A percentile compares a stretch with the other conserved stretches of the same genome.
phyloP scores from a whole-genome alignment of 2,797 vertebrate species.

The Labeo calbasu region DNA sequence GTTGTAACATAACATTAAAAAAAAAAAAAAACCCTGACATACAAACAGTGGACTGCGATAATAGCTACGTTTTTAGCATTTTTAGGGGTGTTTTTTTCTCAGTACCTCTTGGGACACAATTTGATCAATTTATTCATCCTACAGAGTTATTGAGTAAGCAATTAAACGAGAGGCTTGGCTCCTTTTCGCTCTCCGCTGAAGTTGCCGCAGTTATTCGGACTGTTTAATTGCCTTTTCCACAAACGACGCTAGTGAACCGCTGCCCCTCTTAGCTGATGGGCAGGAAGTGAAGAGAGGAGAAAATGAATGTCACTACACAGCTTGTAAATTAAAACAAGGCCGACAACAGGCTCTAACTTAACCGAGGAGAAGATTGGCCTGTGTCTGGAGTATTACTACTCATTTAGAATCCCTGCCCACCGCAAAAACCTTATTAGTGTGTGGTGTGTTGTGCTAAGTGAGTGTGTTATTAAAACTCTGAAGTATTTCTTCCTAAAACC shows the following conservation, averaged over 20 bases:
- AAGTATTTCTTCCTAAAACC: conserved; percentile 27
- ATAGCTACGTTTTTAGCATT: conserved; percentile 70
- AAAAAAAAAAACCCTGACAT: conserved; percentile 40
- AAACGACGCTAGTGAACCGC: conserved; percentile 76
- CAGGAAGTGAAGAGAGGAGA: conserved; percentile 79
- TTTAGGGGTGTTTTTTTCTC: conserved; percentile 40
- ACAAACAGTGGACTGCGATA: conserved; percentile 68
- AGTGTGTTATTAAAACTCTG: conserved; percentile 43
- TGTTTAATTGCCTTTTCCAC: conserved; percentile 74
- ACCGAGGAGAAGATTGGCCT: conserved; percentile 44
- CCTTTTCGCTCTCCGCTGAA: conserved; percentile 61
- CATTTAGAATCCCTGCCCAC: conserved; percentile 38
- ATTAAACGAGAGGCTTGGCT: conserved; percentile 67
- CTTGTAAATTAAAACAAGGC: conserved; percentile 70
- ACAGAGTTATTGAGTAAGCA: conserved; percentile 74
- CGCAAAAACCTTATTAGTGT: conserved; percentile 42
- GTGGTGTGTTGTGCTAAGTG: conserved; percentile 34
- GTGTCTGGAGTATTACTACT: conserved; percentile 46
- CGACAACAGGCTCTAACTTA: conserved; percentile 47
- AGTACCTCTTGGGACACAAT: conserved; percentile 67
- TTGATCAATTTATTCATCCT: conserved; percentile 76
- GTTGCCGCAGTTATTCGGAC: conserved; percentile 59
- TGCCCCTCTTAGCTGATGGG: conserved; percentile 78
- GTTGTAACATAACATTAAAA: conserved; percentile 27
- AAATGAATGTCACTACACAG: conserved; percentile 75